These are phyloP conservation scores for Platycercus adscitus DNA, from an alignment of 2,113 vertebrate species.

Conservation along the genomic window DNA sequence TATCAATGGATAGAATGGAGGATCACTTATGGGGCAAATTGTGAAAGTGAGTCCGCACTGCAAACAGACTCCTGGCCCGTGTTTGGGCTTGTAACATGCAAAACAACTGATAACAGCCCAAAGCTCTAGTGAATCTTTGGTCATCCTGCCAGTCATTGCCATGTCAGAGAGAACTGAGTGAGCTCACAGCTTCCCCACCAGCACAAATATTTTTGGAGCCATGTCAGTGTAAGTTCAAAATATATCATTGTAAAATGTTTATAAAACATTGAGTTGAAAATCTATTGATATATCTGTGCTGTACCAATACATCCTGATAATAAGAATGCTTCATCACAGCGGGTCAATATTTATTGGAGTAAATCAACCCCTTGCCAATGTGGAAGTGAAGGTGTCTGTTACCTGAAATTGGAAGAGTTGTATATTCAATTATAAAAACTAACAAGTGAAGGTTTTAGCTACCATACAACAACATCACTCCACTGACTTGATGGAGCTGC, in stretches of 20 bases:
- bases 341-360: slow-evolving; percentile 56
- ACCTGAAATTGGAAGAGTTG: slow-evolving; percentile 36
- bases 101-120: slow-evolving; percentile 6
- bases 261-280: slow-evolving; percentile 53
- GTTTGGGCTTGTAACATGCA: neutral
- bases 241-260: slow-evolving; percentile 54
- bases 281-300: slow-evolving; percentile 9
- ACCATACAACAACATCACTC: neutral
- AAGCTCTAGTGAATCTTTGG: neutral
- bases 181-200: neutral
- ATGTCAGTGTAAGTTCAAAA: slow-evolving; percentile 35
- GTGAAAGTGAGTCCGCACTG: neutral
- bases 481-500: neutral
- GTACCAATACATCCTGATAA: slow-evolving; percentile 56
- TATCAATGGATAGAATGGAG: neutral
- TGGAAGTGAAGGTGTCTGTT: slow-evolving; percentile 23
- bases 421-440: slow-evolving; percentile 43
- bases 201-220: slow-evolving; percentile 26
- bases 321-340: slow-evolving; percentile 59
- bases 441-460: slow-evolving; percentile 25
- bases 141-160: neutral
- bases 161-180: slow-evolving; percentile 11
- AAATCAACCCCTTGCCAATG: slow-evolving; percentile 58
- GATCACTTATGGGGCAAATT: neutral
- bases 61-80: slow-evolving; percentile 22